phyloP scores from a whole-genome alignment of 2,888 invertebrate species.

The Drosophila setosimentum region DNA sequence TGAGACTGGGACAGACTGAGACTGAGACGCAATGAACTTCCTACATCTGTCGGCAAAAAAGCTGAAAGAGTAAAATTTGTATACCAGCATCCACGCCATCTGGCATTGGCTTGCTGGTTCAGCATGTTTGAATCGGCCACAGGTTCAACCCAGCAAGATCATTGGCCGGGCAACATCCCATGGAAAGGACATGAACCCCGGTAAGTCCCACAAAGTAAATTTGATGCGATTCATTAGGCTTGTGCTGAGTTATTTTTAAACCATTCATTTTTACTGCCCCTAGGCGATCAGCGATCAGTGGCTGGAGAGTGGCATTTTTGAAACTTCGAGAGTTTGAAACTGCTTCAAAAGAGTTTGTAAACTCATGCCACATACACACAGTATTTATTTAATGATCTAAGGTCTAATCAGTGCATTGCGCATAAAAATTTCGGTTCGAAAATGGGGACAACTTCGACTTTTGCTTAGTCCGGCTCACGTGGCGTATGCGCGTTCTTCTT shows the following conservation, averaged over 20 bases:
- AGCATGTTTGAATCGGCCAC: constrained; percentile 39
- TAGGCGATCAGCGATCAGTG: not conserved
- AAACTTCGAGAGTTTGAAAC: constrained; percentile 18
- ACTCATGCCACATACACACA: constrained; percentile 3
- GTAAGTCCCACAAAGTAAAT: not conserved
- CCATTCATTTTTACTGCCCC: constrained; percentile 18
- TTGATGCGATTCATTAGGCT: constrained; percentile 1
- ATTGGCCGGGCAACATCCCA: constrained; percentile 64
- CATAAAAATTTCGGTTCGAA: constrained; percentile 31
- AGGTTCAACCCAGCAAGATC: constrained; percentile 57
- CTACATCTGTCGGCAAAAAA: constrained; percentile 1
- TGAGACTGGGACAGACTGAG: not conserved
- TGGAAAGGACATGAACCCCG: constrained; percentile 59
- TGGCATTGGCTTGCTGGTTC: not conserved
- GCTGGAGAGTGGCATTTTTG: constrained; percentile 30
- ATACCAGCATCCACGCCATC: constrained; percentile 11
- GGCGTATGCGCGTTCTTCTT: constrained; percentile 57
- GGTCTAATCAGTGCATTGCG: constrained; percentile 54
- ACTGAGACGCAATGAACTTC: constrained; percentile 17
- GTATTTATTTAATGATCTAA: constrained; percentile 30
- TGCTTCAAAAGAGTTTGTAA: constrained; percentile 7
- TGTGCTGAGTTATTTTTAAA: constrained; percentile 42
- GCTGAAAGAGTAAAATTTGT: not conserved
- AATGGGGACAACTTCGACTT: constrained; percentile 44
- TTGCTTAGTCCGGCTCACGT: constrained; percentile 37